A percentile compares a stretch with the other conserved stretches of the same genome.
Evolutionary conservation across 2,888 invertebrate genomes (phyloP).

Genomic region (Ceriagrion tenellum): DNA sequence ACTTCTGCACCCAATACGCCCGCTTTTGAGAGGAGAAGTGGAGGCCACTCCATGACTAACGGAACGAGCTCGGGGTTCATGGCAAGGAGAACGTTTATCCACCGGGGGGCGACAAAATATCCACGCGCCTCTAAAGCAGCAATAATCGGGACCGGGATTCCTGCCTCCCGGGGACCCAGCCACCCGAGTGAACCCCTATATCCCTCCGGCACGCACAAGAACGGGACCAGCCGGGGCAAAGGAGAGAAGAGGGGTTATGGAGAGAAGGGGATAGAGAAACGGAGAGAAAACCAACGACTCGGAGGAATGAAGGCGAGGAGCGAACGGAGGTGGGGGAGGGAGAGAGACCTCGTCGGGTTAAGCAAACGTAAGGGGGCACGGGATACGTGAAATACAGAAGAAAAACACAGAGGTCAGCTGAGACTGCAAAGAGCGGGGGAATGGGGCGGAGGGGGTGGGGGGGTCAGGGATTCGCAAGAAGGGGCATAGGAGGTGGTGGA

Average conservation of each 20-base stretch:
- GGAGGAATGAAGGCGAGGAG: neutral
- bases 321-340: neutral
- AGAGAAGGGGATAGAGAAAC: too few relatives aligned
- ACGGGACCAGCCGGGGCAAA: neutral
- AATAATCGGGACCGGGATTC: neutral
- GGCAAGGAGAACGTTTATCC: neutral
- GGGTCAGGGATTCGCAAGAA: neutral
- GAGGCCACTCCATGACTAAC: conserved; percentile 2
- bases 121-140: neutral
- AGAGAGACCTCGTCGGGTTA: conserved; percentile 4
- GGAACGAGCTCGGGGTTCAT: neutral
- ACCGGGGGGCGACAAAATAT: neutral
- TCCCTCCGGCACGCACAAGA: neutral
- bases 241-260: too few relatives aligned
- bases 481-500: neutral
- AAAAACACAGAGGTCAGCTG: neutral
- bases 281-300: too few relatives aligned
- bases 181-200: neutral
- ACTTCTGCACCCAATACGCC: neutral
- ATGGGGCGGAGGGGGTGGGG: neutral
- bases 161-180: neutral
- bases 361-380: neutral
- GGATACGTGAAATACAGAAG: conserved; percentile 7
- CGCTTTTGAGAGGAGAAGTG: neutral
- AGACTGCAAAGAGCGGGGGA: neutral